phyloP scores from a whole-genome alignment of 2,888 invertebrate genomes.

The Pseudolycoriella hygida region DNA sequence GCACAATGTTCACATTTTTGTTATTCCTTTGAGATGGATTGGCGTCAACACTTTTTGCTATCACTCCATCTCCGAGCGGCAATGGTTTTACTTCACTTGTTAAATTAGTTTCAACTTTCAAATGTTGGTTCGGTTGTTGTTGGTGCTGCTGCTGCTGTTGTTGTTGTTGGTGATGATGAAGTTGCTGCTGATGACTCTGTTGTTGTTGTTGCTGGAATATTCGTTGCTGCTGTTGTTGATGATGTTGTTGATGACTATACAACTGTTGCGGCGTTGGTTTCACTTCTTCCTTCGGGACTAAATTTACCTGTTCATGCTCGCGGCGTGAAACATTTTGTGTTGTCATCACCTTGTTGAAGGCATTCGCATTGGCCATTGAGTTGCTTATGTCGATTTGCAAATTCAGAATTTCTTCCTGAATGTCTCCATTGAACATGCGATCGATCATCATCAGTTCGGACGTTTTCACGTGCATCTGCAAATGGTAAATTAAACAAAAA shows the following conservation, averaged over 20 bases:
- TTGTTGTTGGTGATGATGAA: neutral
- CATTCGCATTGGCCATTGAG: conserved; percentile 2
- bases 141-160: neutral
- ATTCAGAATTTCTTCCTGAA: conserved; percentile 42
- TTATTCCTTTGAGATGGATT: neutral
- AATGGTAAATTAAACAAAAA: conserved; percentile 13
- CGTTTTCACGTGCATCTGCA: conserved; percentile 50
- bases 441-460: conserved; percentile 64
- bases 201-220: neutral
- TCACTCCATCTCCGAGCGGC: no score
- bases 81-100: neutral
- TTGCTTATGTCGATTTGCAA: conserved; percentile 32
- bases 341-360: neutral
- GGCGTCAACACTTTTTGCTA: no score
- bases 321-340: no score
- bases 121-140: neutral
- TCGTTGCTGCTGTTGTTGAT: neutral
- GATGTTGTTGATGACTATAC: neutral
- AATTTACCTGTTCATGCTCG: no score
- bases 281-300: neutral
- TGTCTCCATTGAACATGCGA: conserved; percentile 52
- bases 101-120: neutral
- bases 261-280: neutral
- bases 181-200: neutral
- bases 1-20: neutral